Conservation (phyloP, 2,113 vertebrate species). For the Ginglymostoma cirratum region DNA sequence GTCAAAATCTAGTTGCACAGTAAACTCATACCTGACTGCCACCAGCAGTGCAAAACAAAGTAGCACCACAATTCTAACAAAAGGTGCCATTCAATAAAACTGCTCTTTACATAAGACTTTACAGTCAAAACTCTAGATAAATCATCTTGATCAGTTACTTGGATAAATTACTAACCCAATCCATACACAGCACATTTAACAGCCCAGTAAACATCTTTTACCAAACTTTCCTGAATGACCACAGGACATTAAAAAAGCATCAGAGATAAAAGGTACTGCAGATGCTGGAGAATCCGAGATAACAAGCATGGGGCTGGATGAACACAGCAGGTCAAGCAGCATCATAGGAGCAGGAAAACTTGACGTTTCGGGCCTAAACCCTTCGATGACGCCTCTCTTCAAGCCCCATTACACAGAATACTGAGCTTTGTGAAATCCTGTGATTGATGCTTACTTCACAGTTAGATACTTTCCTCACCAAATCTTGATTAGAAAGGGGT, state of each 20-base stretch:
- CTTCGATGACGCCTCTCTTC: not conserved
- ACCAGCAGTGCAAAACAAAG: too few species aligned
- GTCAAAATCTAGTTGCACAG: not conserved
- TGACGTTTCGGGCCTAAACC: too few species aligned
- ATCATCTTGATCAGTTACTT: not conserved
- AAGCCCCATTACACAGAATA: not conserved
- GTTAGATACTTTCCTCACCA: not conserved
- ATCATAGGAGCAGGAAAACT: too few species aligned
- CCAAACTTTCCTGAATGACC: not conserved
- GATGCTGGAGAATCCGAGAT: too few species aligned
- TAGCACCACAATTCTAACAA: not conserved
- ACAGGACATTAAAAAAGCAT: not conserved
- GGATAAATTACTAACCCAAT: not conserved
- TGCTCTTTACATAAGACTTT: not conserved
- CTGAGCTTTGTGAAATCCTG: not conserved
- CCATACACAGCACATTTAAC: not conserved
- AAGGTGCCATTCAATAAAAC: not conserved
- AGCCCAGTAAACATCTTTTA: not conserved
- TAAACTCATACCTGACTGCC: too few species aligned
- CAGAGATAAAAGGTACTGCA: too few species aligned
- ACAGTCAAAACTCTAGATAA: not conserved
- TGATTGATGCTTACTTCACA: not conserved
- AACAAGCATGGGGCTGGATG: too few species aligned
- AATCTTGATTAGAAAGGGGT: not conserved
- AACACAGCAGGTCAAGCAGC: too few species aligned